Base-by-base conservation (phyloP, 2,797 vertebrate species). In the Rachycentron canadum region DNA sequence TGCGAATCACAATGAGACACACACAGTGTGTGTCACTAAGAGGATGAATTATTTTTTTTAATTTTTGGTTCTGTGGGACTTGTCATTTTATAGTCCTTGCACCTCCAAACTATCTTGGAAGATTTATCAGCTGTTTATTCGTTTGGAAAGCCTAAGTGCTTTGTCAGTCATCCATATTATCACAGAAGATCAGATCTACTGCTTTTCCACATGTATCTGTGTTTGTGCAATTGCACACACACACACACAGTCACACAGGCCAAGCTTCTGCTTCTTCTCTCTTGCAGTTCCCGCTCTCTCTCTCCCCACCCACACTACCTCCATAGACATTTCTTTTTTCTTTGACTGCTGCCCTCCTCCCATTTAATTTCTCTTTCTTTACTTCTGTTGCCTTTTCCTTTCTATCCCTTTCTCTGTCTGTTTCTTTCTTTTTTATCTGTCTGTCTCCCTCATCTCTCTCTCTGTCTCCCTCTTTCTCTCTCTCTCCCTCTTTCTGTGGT, bases 401-500 rank as follows among this genome's bases (percentile, higher is more conserved):
- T 52, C 66, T 77, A 60, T 65, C 81, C 62, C 63, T n/a, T 55
- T 23, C 62, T 61, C 64, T 59, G 49, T 67, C 69, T 69, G 41
- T 25, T 25, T 50, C 81, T 71, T 71, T 81, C 68, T 66, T 78
- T 36, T 36, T 32, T 32, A 3, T 32, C 32, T 80, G 60, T 56
- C 55, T 74, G 41, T 49, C 28, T 36, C 43, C 67, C 64, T 62
- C 53, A 72, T 65, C 61, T 26, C 26, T 67, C 40, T 57, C 47
- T 45, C 41, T 75, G 65, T 73, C 60, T 23, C 25, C 56, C 84
- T 71, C 56, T 60, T 67, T 63, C 47, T 73, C 67, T 76, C 58
- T 23, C n/a, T 57, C 83, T 65, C 79, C 53, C 73, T 76, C 85
- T 90, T 76, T 91, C 83, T 95, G 92, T 86, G 92, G 94, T 92